Conservation (phyloP, 1,140 invertebrate species). For the Melipona quadrifasciata region DNA sequence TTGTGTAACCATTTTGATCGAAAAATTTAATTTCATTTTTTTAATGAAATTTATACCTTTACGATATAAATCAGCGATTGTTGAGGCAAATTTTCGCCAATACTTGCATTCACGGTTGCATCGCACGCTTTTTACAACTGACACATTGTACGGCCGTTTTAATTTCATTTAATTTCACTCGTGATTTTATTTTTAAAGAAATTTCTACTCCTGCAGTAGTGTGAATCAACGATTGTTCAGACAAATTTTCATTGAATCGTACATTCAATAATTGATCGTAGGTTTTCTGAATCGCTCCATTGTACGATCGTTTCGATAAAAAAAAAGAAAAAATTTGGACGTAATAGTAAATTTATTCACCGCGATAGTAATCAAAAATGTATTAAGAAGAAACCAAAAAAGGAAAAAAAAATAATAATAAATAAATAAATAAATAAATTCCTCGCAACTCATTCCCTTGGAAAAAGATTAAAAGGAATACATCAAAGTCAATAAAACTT, state of each 20-base stretch:
- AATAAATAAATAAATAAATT: background rate
- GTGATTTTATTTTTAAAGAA: background rate
- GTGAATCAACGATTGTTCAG: background rate
- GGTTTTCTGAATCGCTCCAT: background rate
- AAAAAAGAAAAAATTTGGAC: background rate
- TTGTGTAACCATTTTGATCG: no score
- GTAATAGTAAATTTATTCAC: no score
- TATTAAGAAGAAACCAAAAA: no score
- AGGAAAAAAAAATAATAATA: no score
- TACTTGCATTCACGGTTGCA: background rate
- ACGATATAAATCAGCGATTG: no score
- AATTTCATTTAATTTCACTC: no score
- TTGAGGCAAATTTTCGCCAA: no score
- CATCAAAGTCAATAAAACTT: background rate
- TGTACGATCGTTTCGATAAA: background rate
- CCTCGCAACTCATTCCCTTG: background rate
- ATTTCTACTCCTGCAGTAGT: background rate
- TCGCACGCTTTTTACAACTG: background rate
- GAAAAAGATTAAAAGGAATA: background rate
- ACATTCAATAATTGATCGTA: background rate
- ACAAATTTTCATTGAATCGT: background rate
- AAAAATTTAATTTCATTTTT: no score
- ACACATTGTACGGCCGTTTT: no score
- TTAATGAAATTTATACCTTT: no score
- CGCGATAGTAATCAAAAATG: no score